Evolutionary conservation across 2,888 invertebrate genomes (phyloP).

Genomic region (Cremastinae sp.): DNA sequence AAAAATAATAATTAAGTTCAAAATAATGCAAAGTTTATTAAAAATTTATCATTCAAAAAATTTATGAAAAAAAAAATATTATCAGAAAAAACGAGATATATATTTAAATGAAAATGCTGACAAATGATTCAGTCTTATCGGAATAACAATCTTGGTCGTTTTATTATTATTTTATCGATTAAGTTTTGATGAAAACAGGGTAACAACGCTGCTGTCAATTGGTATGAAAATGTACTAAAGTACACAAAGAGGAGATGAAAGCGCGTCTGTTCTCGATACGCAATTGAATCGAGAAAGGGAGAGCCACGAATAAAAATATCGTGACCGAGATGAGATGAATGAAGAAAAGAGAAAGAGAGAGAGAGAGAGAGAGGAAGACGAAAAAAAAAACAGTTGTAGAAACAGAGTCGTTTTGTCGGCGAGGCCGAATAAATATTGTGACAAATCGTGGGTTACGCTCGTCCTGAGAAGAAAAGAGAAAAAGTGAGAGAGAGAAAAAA

Average conservation of each 20-base stretch:
- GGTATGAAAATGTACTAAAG: background rate
- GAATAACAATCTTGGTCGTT: background rate
- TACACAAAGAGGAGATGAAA: too few relatives aligned
- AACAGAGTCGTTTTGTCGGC: constrained; percentile 40
- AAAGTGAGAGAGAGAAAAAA: constrained; percentile 29
- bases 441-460: constrained; percentile 71
- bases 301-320: constrained; percentile 7
- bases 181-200: background rate
- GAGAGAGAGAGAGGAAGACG: constrained; percentile 29
- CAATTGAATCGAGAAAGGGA: background rate
- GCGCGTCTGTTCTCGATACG: constrained; percentile 15
- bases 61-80: too few relatives aligned
- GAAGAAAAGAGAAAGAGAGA: background rate
- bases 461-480: constrained; percentile 57
- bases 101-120: too few relatives aligned
- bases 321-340: background rate
- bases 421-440: constrained; percentile 77
- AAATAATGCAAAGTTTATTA: too few relatives aligned
- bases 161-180: constrained; percentile 6
- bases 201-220: constrained; percentile 5
- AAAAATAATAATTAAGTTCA: too few relatives aligned
- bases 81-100: too few relatives aligned
- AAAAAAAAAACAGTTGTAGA: constrained; percentile 58
- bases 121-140: background rate
- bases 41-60: too few relatives aligned